Percentiles rank a stretch among this genome's conserved stretches.
Conservation (phyloP, 2,888 invertebrate genomes). For the Hypomecis punctinalis region DNA sequence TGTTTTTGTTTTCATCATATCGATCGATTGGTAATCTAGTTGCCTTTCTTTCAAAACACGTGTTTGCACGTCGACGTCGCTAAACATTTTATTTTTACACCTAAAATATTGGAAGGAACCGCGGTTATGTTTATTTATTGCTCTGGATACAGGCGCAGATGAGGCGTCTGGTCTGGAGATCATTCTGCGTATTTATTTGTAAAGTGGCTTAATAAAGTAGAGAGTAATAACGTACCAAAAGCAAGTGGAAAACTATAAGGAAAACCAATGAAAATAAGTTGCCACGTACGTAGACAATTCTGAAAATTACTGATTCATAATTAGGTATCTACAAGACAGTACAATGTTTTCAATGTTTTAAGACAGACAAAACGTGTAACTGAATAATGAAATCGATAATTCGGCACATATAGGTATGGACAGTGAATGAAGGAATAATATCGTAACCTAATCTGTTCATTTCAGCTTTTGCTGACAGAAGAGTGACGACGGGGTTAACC, state of each 20-base stretch:
- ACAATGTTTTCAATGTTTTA: no score
- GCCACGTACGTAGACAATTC: background rate
- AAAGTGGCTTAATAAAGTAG: background rate
- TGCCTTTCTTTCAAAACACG: background rate
- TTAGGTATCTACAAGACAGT: background rate
- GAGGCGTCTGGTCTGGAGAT: conserved; percentile 23
- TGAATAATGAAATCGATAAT: no score
- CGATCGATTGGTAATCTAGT: background rate
- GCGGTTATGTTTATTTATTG: conserved; percentile 14
- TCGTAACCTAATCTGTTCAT: background rate
- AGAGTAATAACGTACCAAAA: background rate
- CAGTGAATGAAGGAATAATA: background rate
- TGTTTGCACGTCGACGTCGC: background rate
- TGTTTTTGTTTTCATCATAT: background rate
- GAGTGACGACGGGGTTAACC: conserved; percentile 13
- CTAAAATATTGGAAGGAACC: background rate
- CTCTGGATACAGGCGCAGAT: conserved; percentile 9
- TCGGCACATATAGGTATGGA: no score
- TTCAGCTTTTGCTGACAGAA: background rate
- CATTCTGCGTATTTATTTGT: conserved; percentile 1
- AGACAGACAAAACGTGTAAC: background rate
- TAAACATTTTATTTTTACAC: conserved; percentile 4
- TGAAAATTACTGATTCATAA: conserved; percentile 4
- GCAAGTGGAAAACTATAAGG: conserved; percentile 1
- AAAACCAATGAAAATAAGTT: background rate